phyloP scores from a whole-genome alignment of 2,113 vertebrate genomes.

The Barnardius zonarius region DNA sequence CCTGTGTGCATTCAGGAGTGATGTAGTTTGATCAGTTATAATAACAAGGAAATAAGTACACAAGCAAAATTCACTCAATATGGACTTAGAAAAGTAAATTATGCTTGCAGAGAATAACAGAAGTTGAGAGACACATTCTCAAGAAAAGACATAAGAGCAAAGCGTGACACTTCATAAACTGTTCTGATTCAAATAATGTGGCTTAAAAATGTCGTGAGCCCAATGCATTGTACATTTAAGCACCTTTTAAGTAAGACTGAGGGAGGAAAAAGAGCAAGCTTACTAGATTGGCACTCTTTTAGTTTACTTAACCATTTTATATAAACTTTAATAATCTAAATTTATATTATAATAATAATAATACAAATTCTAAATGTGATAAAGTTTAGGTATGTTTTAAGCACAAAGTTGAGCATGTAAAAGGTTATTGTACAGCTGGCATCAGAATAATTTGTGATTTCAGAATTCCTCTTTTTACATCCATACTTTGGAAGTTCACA shows the following conservation, averaged over 20 bases:
- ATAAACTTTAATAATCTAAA: not conserved
- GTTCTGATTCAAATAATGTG: not conserved
- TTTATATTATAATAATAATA: not conserved
- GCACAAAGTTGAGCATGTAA: not conserved
- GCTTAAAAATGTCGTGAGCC: not conserved
- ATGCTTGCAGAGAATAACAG: not conserved
- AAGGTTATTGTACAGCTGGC: fast-evolving
- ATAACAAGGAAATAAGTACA: not conserved
- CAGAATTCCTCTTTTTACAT: not conserved
- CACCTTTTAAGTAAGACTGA: not conserved
- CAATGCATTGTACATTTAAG: not conserved
- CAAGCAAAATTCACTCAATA: not conserved
- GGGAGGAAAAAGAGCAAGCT: not conserved
- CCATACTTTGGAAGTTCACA: not conserved
- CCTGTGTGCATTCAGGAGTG: not conserved
- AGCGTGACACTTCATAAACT: not conserved
- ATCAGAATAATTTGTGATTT: not conserved
- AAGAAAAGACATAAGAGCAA: not conserved
- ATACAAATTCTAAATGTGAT: not conserved
- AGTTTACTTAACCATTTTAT: not conserved
- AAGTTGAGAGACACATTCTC: not conserved
- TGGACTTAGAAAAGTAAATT: not conserved
- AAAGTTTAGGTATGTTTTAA: not conserved
- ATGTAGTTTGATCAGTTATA: not conserved
- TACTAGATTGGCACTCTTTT: not conserved